Evolutionary conservation across 2,797 vertebrate species (phyloP).

Genomic region (Scolopax rusticola): DNA sequence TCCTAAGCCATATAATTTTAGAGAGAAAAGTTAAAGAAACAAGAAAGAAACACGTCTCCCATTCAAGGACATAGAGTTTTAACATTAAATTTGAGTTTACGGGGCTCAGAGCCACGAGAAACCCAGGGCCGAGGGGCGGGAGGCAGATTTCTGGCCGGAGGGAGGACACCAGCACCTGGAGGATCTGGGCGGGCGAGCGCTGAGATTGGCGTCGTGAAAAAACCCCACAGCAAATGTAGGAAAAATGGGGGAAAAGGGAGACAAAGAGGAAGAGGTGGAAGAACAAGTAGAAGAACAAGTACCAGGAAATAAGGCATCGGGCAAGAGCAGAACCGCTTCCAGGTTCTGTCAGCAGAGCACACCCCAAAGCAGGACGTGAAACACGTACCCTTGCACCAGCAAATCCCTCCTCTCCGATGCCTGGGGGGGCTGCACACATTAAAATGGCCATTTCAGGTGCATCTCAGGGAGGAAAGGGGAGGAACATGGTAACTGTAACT

Average conservation of each 20-base stretch:
- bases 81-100: background rate
- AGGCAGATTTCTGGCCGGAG: background rate
- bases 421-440: fast-evolving
- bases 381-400: background rate
- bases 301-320: background rate
- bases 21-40: background rate
- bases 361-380: background rate
- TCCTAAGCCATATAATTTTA: background rate
- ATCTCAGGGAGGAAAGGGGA: background rate
- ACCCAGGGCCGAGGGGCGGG: fast-evolving
- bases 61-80: background rate
- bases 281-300: background rate
- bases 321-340: background rate
- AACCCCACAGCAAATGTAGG: background rate
- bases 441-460: background rate
- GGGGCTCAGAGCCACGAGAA: background rate
- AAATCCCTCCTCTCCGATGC: background rate
- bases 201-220: background rate
- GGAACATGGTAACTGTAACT: background rate
- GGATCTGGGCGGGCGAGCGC: background rate
- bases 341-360: background rate
- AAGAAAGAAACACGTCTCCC: background rate
- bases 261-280: background rate
- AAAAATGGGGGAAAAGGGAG: background rate
- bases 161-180: background rate